Base-by-base conservation (phyloP, 2,888 invertebrate genomes). In the Orthosia gracilis region DNA sequence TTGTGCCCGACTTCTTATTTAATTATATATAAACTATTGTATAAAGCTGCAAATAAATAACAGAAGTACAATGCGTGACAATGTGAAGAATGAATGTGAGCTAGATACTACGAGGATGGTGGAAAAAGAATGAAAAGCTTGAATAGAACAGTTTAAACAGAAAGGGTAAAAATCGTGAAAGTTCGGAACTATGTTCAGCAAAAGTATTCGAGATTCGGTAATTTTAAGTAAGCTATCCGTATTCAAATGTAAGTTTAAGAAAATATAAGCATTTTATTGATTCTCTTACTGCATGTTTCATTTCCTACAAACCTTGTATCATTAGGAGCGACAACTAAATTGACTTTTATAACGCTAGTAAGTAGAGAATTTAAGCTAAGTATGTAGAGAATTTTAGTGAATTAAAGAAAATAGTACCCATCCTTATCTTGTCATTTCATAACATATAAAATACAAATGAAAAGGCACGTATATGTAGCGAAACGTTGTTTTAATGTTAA, bases 201-300 rank as follows among this genome's bases (percentile, higher is more conserved):
- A 31, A 47, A 47, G 18, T 76, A 64, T 73, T 67, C 26, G 40
- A 21, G 13, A 17, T 26, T 50, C 21, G 4, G 26, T 31, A 2
- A 69, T 47, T n/a, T 26, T 45, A 18, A 31, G 12, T 50, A 49
- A 73, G 18, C 26, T 17, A 21, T 26, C 21, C 7, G 12, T 49
- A 55, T 18, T 31, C 13, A 23, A n/a, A 69, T 15, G 17, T 64
- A 64, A 55, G 13, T 21, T 49, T 49, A 40, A n/a, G 12, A 23
- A 58, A 80, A 76, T 50, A 81, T 63, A 40, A 40, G 9, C 40
- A 78, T 57, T 78, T 62, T 26, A 57, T 66, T 80, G 31, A 58
- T 59, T 75, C 2, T 26, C 45, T 26, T 26, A 23, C 7, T 40
- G 23, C 40, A 18, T 52, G 4, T 69, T 78, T 76, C 18, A 69